Evolutionary conservation across 2,888 invertebrate genomes (phyloP).

Genomic region (Meganola albula): DNA sequence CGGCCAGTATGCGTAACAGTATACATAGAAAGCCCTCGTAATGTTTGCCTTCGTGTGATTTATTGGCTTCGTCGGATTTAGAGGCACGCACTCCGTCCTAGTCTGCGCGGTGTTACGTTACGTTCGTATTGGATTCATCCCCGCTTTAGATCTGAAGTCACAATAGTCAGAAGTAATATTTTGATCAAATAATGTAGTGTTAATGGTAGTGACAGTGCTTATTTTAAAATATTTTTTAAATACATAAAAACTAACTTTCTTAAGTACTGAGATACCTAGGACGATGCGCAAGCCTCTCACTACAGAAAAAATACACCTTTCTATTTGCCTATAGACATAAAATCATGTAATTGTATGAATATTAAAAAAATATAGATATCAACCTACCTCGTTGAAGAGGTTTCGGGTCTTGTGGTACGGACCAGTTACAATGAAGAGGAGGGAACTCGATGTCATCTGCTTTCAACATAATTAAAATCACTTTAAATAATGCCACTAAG

Average conservation of each 20-base stretch:
- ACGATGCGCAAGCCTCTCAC: too few species aligned
- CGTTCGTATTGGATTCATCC: constrained; percentile 51
- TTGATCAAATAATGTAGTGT: constrained; percentile 19
- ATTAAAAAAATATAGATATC: constrained; percentile 30
- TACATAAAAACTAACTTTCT: too few species aligned
- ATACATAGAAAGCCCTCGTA: constrained; percentile 65
- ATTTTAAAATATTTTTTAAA: too few species aligned
- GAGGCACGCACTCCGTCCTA: constrained; percentile 56
- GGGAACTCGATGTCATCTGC: constrained; percentile 73
- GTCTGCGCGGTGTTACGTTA: constrained; percentile 59
- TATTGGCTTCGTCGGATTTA: constrained; percentile 77
- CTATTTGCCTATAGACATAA: too few species aligned
- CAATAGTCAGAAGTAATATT: constrained; percentile 20
- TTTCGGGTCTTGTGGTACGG: constrained; percentile 30
- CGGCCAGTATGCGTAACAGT: constrained; percentile 56
- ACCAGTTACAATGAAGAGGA: constrained; percentile 69
- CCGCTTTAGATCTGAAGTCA: constrained; percentile 24
- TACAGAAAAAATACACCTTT: too few species aligned
- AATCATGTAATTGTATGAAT: not conserved
- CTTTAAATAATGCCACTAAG: constrained; percentile 75
- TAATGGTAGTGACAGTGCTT: too few species aligned
- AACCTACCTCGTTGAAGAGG: constrained; percentile 38
- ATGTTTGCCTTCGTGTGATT: constrained; percentile 78
- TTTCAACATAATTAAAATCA: constrained; percentile 78
- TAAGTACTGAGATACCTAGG: too few species aligned